Conservation (phyloP, 2,113 vertebrate genomes). For the Sterrhoptilus dennistouni region DNA sequence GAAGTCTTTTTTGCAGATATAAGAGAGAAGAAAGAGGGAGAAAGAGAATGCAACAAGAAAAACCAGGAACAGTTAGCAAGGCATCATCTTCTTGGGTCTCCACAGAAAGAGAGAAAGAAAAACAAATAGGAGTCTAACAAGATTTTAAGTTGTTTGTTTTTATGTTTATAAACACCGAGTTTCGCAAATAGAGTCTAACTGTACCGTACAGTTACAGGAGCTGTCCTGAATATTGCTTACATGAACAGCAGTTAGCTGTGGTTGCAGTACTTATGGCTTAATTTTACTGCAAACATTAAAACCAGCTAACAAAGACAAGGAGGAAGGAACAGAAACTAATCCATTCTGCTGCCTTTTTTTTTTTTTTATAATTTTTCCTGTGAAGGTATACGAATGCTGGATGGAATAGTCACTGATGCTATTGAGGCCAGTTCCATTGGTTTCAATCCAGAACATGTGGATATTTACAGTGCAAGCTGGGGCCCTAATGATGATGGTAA, state of each 20-base stretch:
- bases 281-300: not conserved
- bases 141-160: not conserved
- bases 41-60: not conserved
- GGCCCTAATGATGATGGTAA: conserved; percentile 97
- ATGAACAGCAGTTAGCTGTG: not conserved
- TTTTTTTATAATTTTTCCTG: not conserved
- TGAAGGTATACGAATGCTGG: conserved; percentile 94
- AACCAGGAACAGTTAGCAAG: not conserved
- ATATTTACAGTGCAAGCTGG: conserved; percentile 99
- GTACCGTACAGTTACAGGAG: not conserved
- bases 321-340: not conserved
- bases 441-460: conserved; percentile 93
- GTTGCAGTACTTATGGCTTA: not conserved
- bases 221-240: not conserved
- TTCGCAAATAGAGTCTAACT: not conserved
- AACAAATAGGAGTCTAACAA: not conserved
- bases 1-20: not conserved
- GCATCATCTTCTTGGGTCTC: not conserved
- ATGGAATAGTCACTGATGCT: conserved; percentile 96
- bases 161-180: not conserved
- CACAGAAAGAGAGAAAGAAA: not conserved
- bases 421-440: conserved; percentile 98
- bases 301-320: not conserved
- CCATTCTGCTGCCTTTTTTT: not conserved
- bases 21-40: not conserved